These are phyloP conservation scores for Drosophila longiperda DNA, from an alignment of 2,888 invertebrate genomes.

Conservation along the genomic window DNA sequence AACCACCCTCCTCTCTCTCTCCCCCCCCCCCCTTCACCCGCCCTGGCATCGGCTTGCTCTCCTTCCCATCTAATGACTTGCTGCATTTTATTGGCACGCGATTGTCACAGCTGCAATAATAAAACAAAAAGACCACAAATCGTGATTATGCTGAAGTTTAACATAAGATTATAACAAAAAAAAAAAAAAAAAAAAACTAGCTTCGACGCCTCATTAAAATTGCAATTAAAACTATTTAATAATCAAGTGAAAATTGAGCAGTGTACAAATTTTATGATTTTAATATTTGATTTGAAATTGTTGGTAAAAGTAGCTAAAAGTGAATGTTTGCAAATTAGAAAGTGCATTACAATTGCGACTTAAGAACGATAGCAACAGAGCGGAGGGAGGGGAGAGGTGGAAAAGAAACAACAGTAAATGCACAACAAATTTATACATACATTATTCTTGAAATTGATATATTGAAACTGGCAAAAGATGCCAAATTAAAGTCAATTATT, in stretches of 20 bases:
- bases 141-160: slow-evolving; percentile 41
- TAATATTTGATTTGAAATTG: not conserved
- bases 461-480: not conserved
- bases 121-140: slow-evolving; percentile 34
- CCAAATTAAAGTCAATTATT: not conserved
- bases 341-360: not conserved
- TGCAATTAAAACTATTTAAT: slow-evolving; percentile 21
- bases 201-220: slow-evolving; percentile 32
- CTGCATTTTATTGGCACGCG: slow-evolving; percentile 48
- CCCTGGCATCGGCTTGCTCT: not conserved
- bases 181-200: not conserved
- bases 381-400: not conserved
- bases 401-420: not conserved
- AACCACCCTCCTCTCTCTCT: not conserved
- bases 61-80: slow-evolving; percentile 6
- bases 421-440: not conserved
- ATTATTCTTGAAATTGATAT: not conserved
- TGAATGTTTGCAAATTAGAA: slow-evolving; percentile 25
- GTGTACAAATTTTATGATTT: not conserved
- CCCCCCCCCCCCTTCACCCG: no score
- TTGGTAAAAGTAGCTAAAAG: slow-evolving; percentile 12
- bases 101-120: slow-evolving; percentile 41
- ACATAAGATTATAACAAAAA: slow-evolving; percentile 16
- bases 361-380: not conserved
- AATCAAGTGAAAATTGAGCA: slow-evolving; percentile 27